phyloP scores from a whole-genome alignment of 2,113 vertebrate species.

The Dolichotis patagonum region DNA sequence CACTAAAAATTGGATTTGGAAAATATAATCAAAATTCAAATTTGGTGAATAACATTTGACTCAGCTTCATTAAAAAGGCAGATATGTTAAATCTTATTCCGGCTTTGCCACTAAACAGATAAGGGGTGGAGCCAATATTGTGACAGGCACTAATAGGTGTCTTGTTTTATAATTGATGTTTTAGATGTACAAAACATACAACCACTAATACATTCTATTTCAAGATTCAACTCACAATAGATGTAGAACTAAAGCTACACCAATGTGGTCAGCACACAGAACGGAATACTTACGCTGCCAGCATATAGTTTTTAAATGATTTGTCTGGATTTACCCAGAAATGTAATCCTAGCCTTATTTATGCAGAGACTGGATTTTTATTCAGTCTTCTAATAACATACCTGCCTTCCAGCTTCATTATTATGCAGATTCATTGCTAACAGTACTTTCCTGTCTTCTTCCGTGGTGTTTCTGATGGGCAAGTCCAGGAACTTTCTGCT shows the following conservation, averaged over 20 bases:
- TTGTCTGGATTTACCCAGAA: not conserved
- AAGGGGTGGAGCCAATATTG: not conserved
- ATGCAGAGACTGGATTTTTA: rapidly evolving
- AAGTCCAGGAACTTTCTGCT: conserved; percentile 95
- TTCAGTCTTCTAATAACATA: conserved; percentile 78
- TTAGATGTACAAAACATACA: not conserved
- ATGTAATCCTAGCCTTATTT: not conserved
- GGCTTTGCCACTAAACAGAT: not conserved
- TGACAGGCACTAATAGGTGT: not conserved
- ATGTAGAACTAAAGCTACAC: conserved; percentile 11
- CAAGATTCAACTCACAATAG: not conserved
- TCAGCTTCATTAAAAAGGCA: not conserved
- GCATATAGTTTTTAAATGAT: not conserved
- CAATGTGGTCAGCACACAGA: not conserved
- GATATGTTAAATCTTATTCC: not conserved
- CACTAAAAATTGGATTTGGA: not conserved
- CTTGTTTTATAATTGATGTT: not conserved
- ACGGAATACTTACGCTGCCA: not conserved
- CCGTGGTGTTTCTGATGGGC: conserved; percentile 83
- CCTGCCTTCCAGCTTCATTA: conserved; percentile 96
- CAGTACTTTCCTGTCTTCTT: conserved; percentile 82
- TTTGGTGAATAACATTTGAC: not conserved
- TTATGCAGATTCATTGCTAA: conserved; percentile 94
- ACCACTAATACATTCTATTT: not conserved
- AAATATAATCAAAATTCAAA: not conserved